A percentile compares a stretch with the other conserved stretches of the same genome.
Conservation (phyloP, 2,797 vertebrate species). For the Rhodeus uyekii region DNA sequence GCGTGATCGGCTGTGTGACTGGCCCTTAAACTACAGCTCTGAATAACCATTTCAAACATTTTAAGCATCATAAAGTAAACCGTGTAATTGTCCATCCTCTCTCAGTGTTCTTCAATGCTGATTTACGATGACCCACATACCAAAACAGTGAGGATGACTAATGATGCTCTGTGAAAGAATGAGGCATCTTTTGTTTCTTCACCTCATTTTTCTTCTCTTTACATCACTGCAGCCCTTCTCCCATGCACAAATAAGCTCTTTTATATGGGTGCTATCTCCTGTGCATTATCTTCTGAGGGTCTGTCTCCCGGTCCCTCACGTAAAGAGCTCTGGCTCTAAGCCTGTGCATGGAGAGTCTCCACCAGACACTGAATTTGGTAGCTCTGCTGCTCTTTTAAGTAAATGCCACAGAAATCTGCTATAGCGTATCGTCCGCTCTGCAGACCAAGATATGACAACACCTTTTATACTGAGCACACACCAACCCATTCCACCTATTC, state of each 20-base stretch:
- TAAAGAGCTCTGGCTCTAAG: slow-evolving; percentile 40
- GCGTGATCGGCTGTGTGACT: no score
- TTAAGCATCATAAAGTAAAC: slow-evolving; percentile 21
- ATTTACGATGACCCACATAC: slow-evolving; percentile 41
- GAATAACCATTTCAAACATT: background rate
- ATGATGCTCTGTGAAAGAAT: slow-evolving; percentile 23
- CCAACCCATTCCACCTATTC: slow-evolving; percentile 55
- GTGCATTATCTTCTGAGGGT: slow-evolving; percentile 26
- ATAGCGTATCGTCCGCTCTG: slow-evolving; percentile 40
- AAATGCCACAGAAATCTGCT: slow-evolving; percentile 57
- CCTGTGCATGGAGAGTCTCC: slow-evolving; percentile 43
- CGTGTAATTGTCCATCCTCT: slow-evolving; percentile 24
- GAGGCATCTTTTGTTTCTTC: slow-evolving; percentile 33
- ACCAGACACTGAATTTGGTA: slow-evolving; percentile 50
- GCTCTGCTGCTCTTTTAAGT: slow-evolving; percentile 56
- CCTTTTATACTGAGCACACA: slow-evolving; percentile 52
- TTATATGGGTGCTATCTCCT: slow-evolving; percentile 10
- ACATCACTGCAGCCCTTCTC: slow-evolving; percentile 23
- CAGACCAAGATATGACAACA: slow-evolving; percentile 52
- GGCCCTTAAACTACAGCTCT: background rate
- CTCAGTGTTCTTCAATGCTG: slow-evolving; percentile 22
- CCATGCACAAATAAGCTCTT: slow-evolving; percentile 16
- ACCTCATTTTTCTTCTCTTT: slow-evolving; percentile 40
- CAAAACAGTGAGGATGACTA: slow-evolving; percentile 24
- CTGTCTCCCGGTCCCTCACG: slow-evolving; percentile 33